Base-by-base conservation (phyloP, 2,113 vertebrate genomes). In the Clupea harengus region DNA sequence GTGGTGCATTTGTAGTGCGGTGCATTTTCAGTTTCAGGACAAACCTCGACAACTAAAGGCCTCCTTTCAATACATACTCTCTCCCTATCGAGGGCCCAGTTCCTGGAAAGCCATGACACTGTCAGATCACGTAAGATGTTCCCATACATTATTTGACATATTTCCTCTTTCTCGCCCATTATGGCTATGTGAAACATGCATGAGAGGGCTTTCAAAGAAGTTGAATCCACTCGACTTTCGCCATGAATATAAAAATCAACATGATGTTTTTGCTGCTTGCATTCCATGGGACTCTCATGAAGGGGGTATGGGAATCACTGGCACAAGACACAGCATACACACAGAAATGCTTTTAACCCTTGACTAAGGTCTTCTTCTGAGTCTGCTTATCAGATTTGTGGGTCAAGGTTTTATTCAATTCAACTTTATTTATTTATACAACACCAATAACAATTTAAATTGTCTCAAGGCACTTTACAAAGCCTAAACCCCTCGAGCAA, bases 141-240 rank as follows among this genome's bases (percentile, higher is more conserved):
- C 28, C 25, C 72, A 78, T 78, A 78, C 72, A 67, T 67, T 78
- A 78, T 78, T 32, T 78, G 72, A 39, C 72, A 78, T 78, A 78
- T 78, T 13, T 18, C 28, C 72, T 78, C 25, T 39, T 78, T 39
- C 72, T 39, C 15, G 13, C 28, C 72, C 72, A 78, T 78, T 39
- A 78, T 78, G 72, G 72, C 8, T 13, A 11, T 13, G 25, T 78
- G 28, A 78, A 78, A 78, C 72, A 78, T 78, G 25, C 28, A 78
- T 78, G 72, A 78, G 72, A 78, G 28, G 39, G 28, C 72, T 78
- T 78, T 78, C 72, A 4, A 78, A 78, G 32, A 78, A 78, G 72
- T 32, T 32, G 13, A 78, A 78, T 78, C 25, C 28, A 78, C 72
- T 78, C 72, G 20, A 15, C 15, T 78, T 39, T 32, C 28, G 5